Conservation (phyloP, 2,113 vertebrate genomes). For the Myotis lucifugus region DNA sequence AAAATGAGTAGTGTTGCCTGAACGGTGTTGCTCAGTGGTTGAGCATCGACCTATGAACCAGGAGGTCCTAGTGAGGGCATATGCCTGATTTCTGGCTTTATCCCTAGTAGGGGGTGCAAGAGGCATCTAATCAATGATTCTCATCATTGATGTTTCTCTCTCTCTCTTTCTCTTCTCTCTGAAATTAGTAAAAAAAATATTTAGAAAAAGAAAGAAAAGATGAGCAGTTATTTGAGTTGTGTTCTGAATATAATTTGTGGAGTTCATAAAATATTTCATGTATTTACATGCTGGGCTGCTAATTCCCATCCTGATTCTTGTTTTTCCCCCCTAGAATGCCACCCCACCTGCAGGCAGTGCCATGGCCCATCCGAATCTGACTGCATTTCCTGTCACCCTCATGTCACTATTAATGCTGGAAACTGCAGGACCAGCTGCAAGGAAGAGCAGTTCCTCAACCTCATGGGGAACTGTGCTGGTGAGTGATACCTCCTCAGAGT, state of each 20-base stretch:
- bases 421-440: conserved; percentile 86
- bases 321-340: conserved; percentile 83
- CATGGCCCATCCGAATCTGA: conserved; percentile 83
- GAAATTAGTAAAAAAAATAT: too few relatives aligned
- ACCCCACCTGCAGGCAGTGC: conserved; percentile 89
- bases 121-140: too few relatives aligned
- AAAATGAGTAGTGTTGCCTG: background rate
- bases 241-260: background rate
- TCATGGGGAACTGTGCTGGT: conserved; percentile 89
- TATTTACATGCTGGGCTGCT: background rate
- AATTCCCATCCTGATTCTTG: background rate
- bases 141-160: too few relatives aligned
- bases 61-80: too few relatives aligned
- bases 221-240: background rate
- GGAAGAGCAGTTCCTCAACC: conserved; percentile 87
- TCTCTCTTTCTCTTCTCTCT: too few relatives aligned
- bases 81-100: too few relatives aligned
- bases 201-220: background rate
- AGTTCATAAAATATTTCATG: accelerated
- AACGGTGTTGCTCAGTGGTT: too few relatives aligned
- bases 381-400: conserved; percentile 87
- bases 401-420: conserved; percentile 75
- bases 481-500: conserved; percentile 68
- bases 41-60: too few relatives aligned
- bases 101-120: too few relatives aligned